Evolutionary conservation across 1,140 invertebrate species (phyloP).

Genomic region (Periplaneta americana): DNA sequence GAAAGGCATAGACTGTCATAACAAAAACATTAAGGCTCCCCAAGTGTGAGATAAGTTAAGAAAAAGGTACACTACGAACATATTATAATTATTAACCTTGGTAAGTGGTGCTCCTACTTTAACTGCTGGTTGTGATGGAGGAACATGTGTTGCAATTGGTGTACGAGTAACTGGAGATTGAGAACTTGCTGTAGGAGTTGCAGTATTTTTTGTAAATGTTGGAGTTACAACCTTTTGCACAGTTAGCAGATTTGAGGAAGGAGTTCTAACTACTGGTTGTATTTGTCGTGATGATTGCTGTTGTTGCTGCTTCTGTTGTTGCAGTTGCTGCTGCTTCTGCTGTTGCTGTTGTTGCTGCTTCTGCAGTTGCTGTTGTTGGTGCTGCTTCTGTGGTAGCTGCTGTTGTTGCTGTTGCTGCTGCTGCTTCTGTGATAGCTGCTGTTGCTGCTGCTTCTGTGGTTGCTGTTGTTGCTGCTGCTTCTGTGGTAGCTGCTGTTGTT

Average conservation of each 20-base stretch:
- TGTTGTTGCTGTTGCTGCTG: background rate
- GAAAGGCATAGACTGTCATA: too few species aligned
- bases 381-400: background rate
- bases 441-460: too few species aligned
- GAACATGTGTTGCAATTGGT: background rate
- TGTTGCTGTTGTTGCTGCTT: background rate
- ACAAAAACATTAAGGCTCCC: too few species aligned
- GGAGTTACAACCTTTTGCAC: background rate
- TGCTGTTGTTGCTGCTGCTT: too few species aligned
- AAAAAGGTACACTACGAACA: too few species aligned
- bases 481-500: too few species aligned
- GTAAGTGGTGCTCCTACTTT: background rate
- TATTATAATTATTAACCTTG: too few species aligned
- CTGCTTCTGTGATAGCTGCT: too few species aligned
- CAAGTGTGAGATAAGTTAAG: too few species aligned
- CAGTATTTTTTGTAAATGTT: background rate
- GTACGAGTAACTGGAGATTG: background rate
- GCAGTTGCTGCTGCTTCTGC: background rate
- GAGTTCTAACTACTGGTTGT: slow-evolving; percentile 7
- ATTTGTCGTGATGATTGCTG: slow-evolving; percentile 24
- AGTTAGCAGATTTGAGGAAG: background rate
- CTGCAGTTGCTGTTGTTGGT: background rate
- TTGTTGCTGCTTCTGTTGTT: slow-evolving; percentile 13
- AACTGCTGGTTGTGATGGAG: background rate
- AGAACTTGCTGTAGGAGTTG: background rate